Conservation (phyloP, 2,113 vertebrate species). For the Zapus hudsonius region DNA sequence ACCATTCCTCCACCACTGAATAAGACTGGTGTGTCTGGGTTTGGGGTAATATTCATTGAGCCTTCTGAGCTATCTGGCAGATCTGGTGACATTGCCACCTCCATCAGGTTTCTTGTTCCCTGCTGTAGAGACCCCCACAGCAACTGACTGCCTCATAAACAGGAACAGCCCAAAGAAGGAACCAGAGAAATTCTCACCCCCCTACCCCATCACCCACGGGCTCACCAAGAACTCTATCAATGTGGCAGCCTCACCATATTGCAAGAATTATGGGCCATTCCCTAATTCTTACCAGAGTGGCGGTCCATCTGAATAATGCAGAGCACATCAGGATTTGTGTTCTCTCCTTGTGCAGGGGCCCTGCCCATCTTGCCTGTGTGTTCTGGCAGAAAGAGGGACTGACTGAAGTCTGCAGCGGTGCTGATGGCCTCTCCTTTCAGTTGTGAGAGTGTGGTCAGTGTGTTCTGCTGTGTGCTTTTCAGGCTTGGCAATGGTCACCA, state of each 20-base stretch:
- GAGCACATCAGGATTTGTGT: too few species aligned
- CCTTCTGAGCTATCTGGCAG: background rate
- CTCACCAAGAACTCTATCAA: background rate
- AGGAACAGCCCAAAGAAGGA: background rate
- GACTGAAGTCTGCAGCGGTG: background rate
- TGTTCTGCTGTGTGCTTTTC: background rate
- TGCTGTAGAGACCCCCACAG: background rate
- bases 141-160: background rate
- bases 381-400: background rate
- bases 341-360: background rate
- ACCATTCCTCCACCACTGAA: background rate
- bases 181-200: background rate
- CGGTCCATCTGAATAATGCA: accelerated
- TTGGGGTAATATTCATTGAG: background rate
- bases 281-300: background rate
- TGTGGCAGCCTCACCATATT: background rate
- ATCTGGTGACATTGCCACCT: background rate
- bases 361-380: too few species aligned
- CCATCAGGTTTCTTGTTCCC: background rate
- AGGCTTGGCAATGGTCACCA: background rate
- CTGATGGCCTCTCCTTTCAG: background rate
- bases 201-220: too few species aligned
- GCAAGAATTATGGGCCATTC: background rate
- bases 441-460: background rate
- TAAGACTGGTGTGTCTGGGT: background rate